Conservation (phyloP, 92 coral and sea anemone genomes). For the Phenganax marumi region DNA sequence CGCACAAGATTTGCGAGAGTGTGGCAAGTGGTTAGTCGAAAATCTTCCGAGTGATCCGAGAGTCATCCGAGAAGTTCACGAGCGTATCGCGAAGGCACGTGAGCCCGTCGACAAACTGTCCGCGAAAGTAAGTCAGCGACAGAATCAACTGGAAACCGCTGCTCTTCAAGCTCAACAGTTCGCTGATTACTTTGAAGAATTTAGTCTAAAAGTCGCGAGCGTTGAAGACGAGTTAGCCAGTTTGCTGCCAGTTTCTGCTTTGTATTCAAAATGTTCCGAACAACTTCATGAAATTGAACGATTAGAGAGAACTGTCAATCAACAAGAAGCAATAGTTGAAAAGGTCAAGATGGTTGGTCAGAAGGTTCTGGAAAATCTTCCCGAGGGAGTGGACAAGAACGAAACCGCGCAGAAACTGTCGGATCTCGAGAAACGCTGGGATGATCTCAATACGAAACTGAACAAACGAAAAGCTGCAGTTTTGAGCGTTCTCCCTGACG, state of each 20-base stretch:
- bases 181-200: conserved; percentile 83
- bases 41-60: conserved; percentile 81
- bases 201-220: conserved; percentile 67
- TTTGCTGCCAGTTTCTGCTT: conserved; percentile 78
- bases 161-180: conserved; percentile 90
- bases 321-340: conserved; percentile 82
- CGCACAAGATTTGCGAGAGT: conserved; percentile 64
- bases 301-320: conserved; percentile 63
- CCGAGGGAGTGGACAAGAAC: conserved; percentile 72
- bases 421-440: conserved; percentile 82
- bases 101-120: conserved; percentile 78
- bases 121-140: conserved; percentile 87
- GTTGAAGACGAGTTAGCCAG: conserved; percentile 76
- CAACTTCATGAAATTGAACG: conserved; percentile 83
- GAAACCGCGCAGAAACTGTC: conserved; percentile 68
- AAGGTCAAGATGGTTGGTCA: conserved; percentile 80
- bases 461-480: conserved; percentile 59
- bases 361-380: conserved; percentile 67
- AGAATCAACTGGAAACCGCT: conserved; percentile 79
- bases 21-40: conserved; percentile 83
- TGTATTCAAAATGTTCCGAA: conserved; percentile 70
- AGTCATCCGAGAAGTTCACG: conserved; percentile 75
- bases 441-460: conserved; percentile 63
- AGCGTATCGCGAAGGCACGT: conserved; percentile 71
- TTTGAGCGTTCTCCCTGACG: conserved; percentile 68